A percentile compares a stretch with the other conserved stretches of the same genome.
Conservation (phyloP, 2,797 vertebrate genomes). For the Enteromius treurensis region DNA sequence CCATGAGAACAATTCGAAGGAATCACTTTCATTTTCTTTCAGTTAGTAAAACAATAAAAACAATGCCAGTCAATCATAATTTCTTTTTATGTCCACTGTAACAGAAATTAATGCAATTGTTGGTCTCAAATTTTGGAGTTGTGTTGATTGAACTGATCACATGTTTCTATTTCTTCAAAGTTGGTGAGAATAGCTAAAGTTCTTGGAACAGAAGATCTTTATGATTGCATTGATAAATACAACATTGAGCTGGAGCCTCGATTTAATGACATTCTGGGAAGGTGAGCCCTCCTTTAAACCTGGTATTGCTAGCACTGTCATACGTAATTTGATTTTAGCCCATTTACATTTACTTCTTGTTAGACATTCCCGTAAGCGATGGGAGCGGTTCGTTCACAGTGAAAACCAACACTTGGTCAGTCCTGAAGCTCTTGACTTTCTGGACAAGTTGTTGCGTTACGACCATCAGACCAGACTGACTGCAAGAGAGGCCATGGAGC, state of each 20-base stretch:
- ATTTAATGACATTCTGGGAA: constrained; percentile 78
- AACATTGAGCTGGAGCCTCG: constrained; percentile 77
- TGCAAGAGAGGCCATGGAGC: constrained; percentile 83
- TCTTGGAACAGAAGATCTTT: constrained; percentile 76
- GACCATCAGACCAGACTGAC: constrained; percentile 84
- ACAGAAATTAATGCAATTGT: neutral
- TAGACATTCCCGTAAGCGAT: constrained; percentile 77
- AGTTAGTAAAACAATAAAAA: neutral
- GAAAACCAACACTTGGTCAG: constrained; percentile 85
- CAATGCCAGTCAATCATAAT: neutral
- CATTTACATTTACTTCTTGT: no score
- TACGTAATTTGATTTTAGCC: neutral
- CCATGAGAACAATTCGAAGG: neutral
- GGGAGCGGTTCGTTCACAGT: constrained; percentile 84
- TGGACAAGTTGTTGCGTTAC: constrained; percentile 84
- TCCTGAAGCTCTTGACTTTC: constrained; percentile 81
- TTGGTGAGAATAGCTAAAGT: constrained; percentile 78
- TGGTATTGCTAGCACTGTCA: no score
- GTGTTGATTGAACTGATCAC: neutral
- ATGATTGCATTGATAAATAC: constrained; percentile 79
- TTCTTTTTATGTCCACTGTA: no score
- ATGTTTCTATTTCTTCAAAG: constrained; percentile 57
- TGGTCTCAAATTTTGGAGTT: neutral
- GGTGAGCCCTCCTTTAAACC: constrained; percentile 59
- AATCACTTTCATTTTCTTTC: neutral